Base-by-base conservation (phyloP, 1,140 invertebrate genomes). In the Ips typographus region DNA sequence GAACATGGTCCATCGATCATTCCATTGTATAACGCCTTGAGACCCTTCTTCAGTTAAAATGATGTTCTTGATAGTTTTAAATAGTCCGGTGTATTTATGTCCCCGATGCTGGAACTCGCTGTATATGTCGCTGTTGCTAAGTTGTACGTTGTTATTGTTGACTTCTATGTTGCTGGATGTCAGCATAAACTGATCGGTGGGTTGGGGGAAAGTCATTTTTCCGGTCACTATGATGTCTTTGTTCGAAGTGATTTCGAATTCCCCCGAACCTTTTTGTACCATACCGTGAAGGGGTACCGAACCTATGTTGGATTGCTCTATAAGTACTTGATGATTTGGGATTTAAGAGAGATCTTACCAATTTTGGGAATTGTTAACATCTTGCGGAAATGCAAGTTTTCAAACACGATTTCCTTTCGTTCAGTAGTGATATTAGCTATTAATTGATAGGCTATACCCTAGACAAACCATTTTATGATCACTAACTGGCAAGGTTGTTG, bases 41-140 rank as follows among this genome's bases (percentile, higher is more conserved):
- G 74, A 74, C 6, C 77, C 79, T 69, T 78, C 69, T 61, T 76
- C 72, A 6, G 70, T 62, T 6, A 78, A 40, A 22, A 56, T 72
- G 39, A 80, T 40, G 39, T 52, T 71, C 65, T 79, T 78, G 4
- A 80, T 73, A 1, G 68, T 57, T 60, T 76, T 78, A 67, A 74
- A 80, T 2, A 66, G 39, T 36, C 74, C 76, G 2, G 72, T 58
- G 69, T 98, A 98, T 72, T 97, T 90, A 77, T 98, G 97, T 0
- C 96, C 96, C 76, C 95, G 85, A 2, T 98, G 85, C 75, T 89
- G 85, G 1, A 98, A 82, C 81, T 98, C 95, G 77, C 95, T 96
- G 80, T 99, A 98, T 61, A 98, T 85, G 78, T 98, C 96, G 60
- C 88, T 88, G 0, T 82, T 83, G 0, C 83, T 83, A 60, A 89